These are phyloP conservation scores for Nerophis ophidion DNA, from an alignment of 2,113 vertebrate species.

Conservation along the genomic window DNA sequence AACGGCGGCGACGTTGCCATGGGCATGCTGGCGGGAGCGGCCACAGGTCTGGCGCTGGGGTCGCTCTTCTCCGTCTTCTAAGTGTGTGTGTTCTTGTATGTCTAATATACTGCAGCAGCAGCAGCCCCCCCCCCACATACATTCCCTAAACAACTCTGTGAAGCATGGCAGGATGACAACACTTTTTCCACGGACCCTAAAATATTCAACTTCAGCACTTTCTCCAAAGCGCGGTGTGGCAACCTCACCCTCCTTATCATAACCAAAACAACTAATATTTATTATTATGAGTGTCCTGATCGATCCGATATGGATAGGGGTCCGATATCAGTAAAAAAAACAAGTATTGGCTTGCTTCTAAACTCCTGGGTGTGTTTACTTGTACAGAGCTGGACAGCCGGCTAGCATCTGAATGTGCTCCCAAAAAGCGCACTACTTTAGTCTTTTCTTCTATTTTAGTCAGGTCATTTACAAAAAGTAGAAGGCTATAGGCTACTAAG, in stretches of 20 bases:
- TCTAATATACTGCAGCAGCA: background rate
- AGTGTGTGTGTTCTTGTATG: constrained; percentile 33
- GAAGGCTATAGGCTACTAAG: too few relatives aligned
- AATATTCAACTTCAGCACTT: constrained; percentile 48
- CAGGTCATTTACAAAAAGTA: too few relatives aligned
- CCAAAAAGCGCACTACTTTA: too few relatives aligned
- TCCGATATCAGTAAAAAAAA: too few relatives aligned
- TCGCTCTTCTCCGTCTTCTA: constrained; percentile 95
- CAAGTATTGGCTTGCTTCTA: too few relatives aligned
- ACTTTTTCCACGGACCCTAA: constrained; percentile 17
- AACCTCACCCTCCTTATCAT: background rate
- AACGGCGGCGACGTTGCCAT: constrained; percentile 81
- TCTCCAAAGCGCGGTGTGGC: constrained; percentile 27
- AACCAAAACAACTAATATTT: too few relatives aligned
- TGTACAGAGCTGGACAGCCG: too few relatives aligned
- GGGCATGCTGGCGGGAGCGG: constrained; percentile 90
- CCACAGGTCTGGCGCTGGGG: constrained; percentile 88
- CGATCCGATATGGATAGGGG: too few relatives aligned
- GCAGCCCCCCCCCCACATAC: background rate
- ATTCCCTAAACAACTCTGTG: background rate
- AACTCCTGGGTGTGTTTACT: too few relatives aligned
- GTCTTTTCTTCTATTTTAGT: too few relatives aligned
- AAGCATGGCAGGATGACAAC: constrained; percentile 33
- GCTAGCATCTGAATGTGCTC: too few relatives aligned
- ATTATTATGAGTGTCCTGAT: too few relatives aligned